Evolutionary conservation across 1,140 invertebrate species (phyloP), one percentile per base, ranked within the genome.

Genomic region (Radopholus similis): DNA sequence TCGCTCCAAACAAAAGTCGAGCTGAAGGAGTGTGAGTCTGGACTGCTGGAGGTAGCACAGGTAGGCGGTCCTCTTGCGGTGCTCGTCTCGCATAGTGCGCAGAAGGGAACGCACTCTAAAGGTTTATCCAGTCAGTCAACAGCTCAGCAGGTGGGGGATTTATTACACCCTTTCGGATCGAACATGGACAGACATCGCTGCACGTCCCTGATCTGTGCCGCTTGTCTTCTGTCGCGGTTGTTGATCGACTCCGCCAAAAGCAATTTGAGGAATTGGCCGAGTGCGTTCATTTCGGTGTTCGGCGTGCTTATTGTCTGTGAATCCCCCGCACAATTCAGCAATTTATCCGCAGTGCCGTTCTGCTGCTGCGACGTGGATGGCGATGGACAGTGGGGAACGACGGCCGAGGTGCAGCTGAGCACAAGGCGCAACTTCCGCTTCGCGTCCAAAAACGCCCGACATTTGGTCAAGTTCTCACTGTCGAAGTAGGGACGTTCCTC

Each of bases 371-470:
- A 0, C 30, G n/a, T 32, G n/a, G n/a, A n/a, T n/a, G 23, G 6
- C 47, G 47, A 26, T 15, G 23, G 47, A 47, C 5, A 8, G 15
- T 47, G 44, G n/a, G 47, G 30, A 28, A 28, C 21, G 18, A 51
- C 1, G 47, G 47, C 13, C 56, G 85, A 84, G 21, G 80, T 80
- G 51, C 89, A 90, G 68, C 91, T 92, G 4, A 98, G 86, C 32
- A 97, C 93, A 65, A 91, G 87, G 42, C 94, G 87, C 38, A 98
- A 85, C 82, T 96, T 95, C 68, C 91, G 88, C 83, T 96, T 95
- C 35, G 93, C 91, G 84, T 92, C 91, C 56, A 87, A 84, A 80
- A 94, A 93, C 26, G 88, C 86, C 56, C 81, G 74, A 66, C 85
- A 89, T 2, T 86, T 74, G 71, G 89, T 88, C 1, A 89, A 77